Evolutionary conservation across 2,113 vertebrate species (phyloP), one percentile per base, ranked within the genome.

Genomic region (Tragelaphus strepsiceros): DNA sequence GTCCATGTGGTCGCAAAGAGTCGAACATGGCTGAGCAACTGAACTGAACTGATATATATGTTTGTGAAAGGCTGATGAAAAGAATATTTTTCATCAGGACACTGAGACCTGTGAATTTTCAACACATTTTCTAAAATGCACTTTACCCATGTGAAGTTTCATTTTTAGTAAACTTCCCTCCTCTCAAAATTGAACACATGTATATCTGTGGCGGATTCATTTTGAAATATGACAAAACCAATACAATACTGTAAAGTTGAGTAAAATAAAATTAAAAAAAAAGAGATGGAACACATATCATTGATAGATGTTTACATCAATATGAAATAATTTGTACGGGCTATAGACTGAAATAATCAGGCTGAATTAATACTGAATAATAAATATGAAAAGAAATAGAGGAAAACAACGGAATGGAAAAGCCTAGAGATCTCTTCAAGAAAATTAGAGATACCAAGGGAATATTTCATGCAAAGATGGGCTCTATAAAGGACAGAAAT

Each of bases 1-100:
- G 10, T 71, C n/a, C 19, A 22, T 39, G 19, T 0, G 0, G n/a
- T 71, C 1, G 0, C 64, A 35, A 32, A 32, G 17, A 21, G 64
- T 22, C 0, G 4, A 9, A 12, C 64, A 35, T 1, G 0, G 11
- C n/a, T 71, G n/a, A 71, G 64, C 1, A 11, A 71, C n/a, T 71
- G 19, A 71, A 22, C 5, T 71, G 19, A 77, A 43, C 12, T 14
- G 21, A 39, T 14, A 4, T n/a, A 26, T 22, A 51, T 78, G 5
- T 51, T 16, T 35, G 7, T 46, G 51, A 90, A 2, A 91, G 3
- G 28, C 4, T 39, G 54, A 78, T 83, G 28, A 88, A 49, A 80
- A 78, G n/a, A 90, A 21, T 8, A 87, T 11, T 16, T 26, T 82
- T 92, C 14, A 83, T 22, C 2, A 32, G 26, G 90, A 28, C 2